Conservation (phyloP, 2,797 vertebrate genomes). For the Pygocentrus nattereri region DNA sequence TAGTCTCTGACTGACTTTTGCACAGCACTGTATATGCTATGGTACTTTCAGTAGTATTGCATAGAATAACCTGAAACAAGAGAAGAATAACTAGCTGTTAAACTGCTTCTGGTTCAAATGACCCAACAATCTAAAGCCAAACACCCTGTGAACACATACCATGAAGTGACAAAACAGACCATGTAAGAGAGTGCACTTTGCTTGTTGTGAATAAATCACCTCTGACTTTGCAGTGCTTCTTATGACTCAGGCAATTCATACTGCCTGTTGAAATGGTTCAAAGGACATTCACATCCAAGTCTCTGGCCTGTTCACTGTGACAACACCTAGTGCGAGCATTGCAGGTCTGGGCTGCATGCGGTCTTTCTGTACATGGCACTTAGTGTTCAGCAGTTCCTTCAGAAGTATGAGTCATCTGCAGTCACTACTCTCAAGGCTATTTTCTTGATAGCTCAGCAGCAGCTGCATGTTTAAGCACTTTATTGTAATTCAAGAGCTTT, state of each 20-base stretch:
- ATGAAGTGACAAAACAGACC: not conserved
- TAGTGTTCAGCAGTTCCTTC: not conserved
- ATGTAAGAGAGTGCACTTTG: not conserved
- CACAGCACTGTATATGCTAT: not conserved
- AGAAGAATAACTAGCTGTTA: not conserved
- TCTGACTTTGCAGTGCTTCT: not conserved
- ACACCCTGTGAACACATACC: not conserved
- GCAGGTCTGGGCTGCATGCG: not conserved
- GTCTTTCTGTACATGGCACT: not conserved
- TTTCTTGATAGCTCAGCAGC: not conserved
- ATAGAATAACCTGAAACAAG: not conserved
- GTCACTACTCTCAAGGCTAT: constrained; percentile 12
- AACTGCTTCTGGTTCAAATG: not conserved
- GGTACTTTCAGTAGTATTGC: not conserved
- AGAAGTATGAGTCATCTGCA: constrained; percentile 25
- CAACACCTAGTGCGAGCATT: not conserved
- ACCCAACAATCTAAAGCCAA: constrained; percentile 11
- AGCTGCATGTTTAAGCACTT: not conserved
- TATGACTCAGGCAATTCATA: not conserved
- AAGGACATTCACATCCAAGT: constrained; percentile 1
- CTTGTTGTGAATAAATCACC: not conserved
- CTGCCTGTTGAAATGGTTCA: not conserved
- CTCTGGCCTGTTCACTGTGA: not conserved
- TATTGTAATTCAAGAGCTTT: not conserved
- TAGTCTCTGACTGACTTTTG: too few species aligned